A percentile compares a stretch with the other conserved stretches of the same genome.
Evolutionary conservation across 2,113 vertebrate genomes (phyloP).

Genomic region (Orientallactaga bullata): DNA sequence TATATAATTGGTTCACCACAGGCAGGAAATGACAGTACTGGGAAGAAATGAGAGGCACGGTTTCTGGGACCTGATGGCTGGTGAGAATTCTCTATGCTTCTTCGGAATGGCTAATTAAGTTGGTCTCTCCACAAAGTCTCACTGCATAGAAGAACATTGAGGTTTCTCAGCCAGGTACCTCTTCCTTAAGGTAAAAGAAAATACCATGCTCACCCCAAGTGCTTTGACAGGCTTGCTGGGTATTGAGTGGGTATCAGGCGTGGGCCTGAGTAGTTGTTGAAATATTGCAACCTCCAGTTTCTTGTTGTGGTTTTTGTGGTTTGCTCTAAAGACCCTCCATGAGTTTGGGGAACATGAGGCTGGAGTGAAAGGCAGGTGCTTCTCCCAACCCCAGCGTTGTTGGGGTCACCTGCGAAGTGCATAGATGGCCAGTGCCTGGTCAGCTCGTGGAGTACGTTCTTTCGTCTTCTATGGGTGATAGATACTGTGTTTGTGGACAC

Average conservation of each 20-base stretch:
- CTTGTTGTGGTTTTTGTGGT: not conserved
- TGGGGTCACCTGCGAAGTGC: not conserved
- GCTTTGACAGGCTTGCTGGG: not conserved
- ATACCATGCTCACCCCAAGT: rapidly evolving
- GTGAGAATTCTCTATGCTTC: constrained; percentile 61
- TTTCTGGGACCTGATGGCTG: constrained; percentile 35
- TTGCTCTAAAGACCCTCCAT: not conserved
- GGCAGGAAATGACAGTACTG: constrained; percentile 67
- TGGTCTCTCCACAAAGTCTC: constrained; percentile 22
- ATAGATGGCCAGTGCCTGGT: not conserved
- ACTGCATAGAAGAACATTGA: not conserved
- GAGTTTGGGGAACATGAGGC: not conserved
- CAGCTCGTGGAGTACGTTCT: not conserved
- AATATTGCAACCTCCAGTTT: not conserved
- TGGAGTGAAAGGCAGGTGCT: not conserved
- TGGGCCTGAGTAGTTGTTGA: not conserved
- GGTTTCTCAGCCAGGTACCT: not conserved
- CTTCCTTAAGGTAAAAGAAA: constrained; percentile 7
- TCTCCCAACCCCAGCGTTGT: not conserved
- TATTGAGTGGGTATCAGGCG: not conserved
- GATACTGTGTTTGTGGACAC: not conserved
- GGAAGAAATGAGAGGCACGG: constrained; percentile 57
- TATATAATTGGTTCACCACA: constrained; percentile 69
- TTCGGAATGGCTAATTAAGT: constrained; percentile 56
- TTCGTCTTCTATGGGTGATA: not conserved